Percentiles rank a stretch among this genome's conserved stretches.
These are phyloP conservation scores for Capricornis sumatraensis DNA, from an alignment of 2,113 vertebrate species.

Conservation along the genomic window DNA sequence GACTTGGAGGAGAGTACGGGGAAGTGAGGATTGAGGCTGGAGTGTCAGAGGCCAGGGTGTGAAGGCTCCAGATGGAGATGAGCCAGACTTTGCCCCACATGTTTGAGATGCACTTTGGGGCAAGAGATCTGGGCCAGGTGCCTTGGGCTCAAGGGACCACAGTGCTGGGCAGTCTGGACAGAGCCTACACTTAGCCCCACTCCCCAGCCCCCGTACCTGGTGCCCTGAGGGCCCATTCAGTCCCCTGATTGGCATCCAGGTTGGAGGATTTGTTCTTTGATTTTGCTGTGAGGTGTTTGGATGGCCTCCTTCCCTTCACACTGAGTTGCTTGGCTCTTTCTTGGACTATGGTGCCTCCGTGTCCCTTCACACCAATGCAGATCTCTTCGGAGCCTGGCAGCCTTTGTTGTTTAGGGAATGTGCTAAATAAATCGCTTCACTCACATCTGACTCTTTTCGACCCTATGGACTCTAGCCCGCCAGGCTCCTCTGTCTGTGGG, in stretches of 20 bases:
- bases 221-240: neutral
- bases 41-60: neutral
- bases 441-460: neutral
- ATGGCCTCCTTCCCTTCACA: neutral
- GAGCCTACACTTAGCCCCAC: neutral
- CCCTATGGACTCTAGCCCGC: neutral
- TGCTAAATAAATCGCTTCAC: neutral
- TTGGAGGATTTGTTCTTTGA: neutral
- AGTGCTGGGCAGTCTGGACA: neutral
- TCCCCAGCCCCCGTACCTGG: accelerated
- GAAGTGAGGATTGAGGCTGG: neutral
- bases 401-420: neutral
- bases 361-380: neutral
- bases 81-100: neutral
- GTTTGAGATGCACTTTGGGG: neutral
- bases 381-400: neutral
- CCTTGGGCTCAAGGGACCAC: neutral
- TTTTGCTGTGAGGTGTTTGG: neutral
- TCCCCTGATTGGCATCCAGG: neutral
- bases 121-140: neutral
- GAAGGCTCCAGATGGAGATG: neutral
- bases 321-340: neutral
- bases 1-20: neutral
- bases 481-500: neutral
- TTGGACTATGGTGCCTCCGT: neutral